Evolutionary conservation across 2,113 vertebrate genomes (phyloP).

Genomic region (Globicephala melas): DNA sequence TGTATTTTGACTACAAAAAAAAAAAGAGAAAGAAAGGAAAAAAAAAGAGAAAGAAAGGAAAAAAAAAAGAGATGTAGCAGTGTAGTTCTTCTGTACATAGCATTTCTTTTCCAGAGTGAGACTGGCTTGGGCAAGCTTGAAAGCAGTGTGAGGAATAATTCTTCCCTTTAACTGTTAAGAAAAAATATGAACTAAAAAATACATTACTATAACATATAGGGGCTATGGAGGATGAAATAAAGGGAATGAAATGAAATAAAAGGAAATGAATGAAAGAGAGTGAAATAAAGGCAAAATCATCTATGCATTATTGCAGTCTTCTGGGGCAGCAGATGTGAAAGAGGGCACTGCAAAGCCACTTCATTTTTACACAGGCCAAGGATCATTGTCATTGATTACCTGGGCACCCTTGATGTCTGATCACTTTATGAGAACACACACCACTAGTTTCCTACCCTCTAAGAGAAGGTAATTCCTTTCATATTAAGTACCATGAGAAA

Average conservation of each 20-base stretch:
- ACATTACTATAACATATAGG: constrained; percentile 70
- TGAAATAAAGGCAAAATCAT: background rate
- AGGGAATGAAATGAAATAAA: background rate
- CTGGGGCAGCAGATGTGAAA: background rate
- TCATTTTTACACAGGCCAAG: background rate
- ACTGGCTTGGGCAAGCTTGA: constrained; percentile 33
- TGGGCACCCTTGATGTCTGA: background rate
- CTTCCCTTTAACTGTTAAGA: constrained; percentile 5
- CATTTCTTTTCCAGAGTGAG: constrained; percentile 52
- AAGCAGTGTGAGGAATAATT: constrained; percentile 33
- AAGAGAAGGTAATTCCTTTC: background rate
- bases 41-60: too few species aligned
- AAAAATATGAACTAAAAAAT: constrained; percentile 56
- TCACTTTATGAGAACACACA: background rate
- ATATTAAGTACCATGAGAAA: background rate
- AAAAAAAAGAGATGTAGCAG: constrained; percentile 11
- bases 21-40: too few species aligned
- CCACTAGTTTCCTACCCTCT: background rate
- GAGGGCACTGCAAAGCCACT: background rate
- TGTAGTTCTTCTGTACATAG: constrained; percentile 2
- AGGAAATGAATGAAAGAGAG: background rate
- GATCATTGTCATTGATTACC: background rate
- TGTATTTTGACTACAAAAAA: background rate
- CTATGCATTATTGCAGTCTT: constrained; percentile 63
- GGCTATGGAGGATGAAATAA: constrained; percentile 40